phyloP scores from a whole-genome alignment of 2,113 vertebrate species.

The Chionodraco myersi region DNA sequence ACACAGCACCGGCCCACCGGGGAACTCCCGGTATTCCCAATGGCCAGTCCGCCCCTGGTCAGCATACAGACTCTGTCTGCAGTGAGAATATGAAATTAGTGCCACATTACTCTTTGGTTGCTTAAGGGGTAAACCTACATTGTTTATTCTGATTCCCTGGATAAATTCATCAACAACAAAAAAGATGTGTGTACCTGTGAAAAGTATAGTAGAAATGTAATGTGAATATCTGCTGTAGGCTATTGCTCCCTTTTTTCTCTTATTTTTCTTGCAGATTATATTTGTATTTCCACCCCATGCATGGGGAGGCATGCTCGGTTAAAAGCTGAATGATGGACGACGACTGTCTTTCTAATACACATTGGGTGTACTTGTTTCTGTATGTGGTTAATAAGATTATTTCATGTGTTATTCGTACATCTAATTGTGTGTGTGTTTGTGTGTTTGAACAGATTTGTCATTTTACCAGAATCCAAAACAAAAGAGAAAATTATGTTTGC shows the following conservation, averaged over 20 bases:
- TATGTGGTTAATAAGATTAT: constrained; percentile 19
- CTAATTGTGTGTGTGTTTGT: neutral
- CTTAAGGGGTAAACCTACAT: constrained; percentile 3
- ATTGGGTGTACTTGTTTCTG: neutral
- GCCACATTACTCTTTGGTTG: constrained; percentile 1
- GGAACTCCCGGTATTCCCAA: no score
- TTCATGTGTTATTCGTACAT: constrained; percentile 24
- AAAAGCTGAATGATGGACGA: constrained; percentile 12
- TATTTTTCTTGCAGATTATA: neutral
- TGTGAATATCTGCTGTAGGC: constrained; percentile 10
- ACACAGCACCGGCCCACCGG: no score
- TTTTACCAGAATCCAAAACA: constrained; percentile 34
- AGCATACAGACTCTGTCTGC: constrained; percentile 3
- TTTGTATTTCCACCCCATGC: neutral
- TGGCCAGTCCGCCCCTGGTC: neutral
- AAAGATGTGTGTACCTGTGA: constrained; percentile 10
- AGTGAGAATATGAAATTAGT: constrained; percentile 22
- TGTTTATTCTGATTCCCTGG: constrained; percentile 29
- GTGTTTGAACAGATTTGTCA: constrained; percentile 31
- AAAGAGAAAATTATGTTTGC: constrained; percentile 40
- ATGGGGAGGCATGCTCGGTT: neutral
- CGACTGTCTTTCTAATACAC: neutral
- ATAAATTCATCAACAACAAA: neutral
- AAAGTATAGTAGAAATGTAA: constrained; percentile 17
- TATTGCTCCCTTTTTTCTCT: constrained; percentile 11